Evolutionary conservation across 1,140 invertebrate genomes (phyloP), one percentile per base, ranked within the genome.

Genomic region (Pteromalus puparum): DNA sequence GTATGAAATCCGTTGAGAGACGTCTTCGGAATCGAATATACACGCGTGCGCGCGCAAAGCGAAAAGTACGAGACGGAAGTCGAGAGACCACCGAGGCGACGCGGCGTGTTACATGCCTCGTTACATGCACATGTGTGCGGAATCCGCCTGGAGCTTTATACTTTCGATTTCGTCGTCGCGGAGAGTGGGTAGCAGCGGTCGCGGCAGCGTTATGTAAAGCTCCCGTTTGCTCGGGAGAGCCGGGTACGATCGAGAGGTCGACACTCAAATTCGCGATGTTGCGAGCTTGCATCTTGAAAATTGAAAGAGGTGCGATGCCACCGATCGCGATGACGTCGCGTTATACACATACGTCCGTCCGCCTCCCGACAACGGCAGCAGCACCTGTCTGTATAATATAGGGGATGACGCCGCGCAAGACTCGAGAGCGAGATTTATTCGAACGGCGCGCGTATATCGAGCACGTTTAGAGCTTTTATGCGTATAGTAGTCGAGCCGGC

Each of bases 101-200:
- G n/a, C n/a, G n/a, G n/a, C n/a, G n/a, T n/a, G 26, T 26, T 1
- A 26, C 67, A 12, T 26, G n/a, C 1, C 21, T 7, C 15, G 72
- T 85, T 85, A 76, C 85, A 81, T 82, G 83, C 83, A 84, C 83
- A 82, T 84, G 86, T 68, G n/a, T 28, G 67, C 15, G 48, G 3
- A 53, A 68, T 68, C 67, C 67, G 67, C 67, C 67, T 84, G 82
- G 86, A 85, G 84, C 87, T 90, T 89, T 87, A 53, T 53, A 88
- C 89, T 90, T 90, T 90, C 89, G 84, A 89, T 90, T 88, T 90
- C 88, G 87, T 86, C 83, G 87, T 82, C 78, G 88, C 0, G 48
- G 88, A 75, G 81, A 82, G 86, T 85, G 83, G 85, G 6, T 74
- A 85, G 82, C n/a, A n/a, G n/a, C n/a, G n/a, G 81, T 84, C 82